Base-by-base conservation (phyloP, 2,888 invertebrate genomes). In the Chirona hameri region DNA sequence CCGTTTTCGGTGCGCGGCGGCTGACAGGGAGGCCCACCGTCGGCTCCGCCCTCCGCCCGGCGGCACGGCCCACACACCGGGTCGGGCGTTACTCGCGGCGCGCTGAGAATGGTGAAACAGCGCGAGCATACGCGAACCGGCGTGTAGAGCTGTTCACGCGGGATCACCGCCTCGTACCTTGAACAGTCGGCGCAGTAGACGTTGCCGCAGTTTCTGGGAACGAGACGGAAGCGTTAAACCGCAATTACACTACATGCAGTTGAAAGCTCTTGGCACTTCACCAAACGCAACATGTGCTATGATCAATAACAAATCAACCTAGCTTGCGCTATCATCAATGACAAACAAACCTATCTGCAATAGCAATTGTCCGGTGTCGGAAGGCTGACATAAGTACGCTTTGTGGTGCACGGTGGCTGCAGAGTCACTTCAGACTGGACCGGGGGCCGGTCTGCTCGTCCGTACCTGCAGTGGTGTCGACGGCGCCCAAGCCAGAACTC, bases 131-230 rank as follows among this genome's bases (percentile, higher is more conserved):
- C 94, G 86, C 97, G 91, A 86, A 96, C 95, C 10, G 95, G 93
- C 87, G 93, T 93, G 89, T 93, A 94, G 83, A 95, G 91, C 87
- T 96, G 95, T 90, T 96, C 96, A 86, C 92, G 91, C 27, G 95
- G 95, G 84, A 95, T 87, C 0, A 94, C 93, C 1, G 94, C 93
- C 86, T 93, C 93, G 89, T 95, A 93, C 89, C 95, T 94, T 15
- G 96, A 95, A 88, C 98, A 98, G 87, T 95, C 94, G 48, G 94
- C 93, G 90, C 97, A 98, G 90, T 97, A 98, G 86, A 98, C 94
- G 86, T 94, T 93, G 81, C 97, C 97, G 90, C 97, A 98, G 86
- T 93, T 94, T 89, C 97, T 97, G 89, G 3, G 18, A 27, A 39
- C 39, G 52, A 39, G 57, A 24, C 24, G 5, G 46, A 10, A 12